Conservation (phyloP, 1,140 invertebrate genomes). For the Drosophila ogumai region DNA sequence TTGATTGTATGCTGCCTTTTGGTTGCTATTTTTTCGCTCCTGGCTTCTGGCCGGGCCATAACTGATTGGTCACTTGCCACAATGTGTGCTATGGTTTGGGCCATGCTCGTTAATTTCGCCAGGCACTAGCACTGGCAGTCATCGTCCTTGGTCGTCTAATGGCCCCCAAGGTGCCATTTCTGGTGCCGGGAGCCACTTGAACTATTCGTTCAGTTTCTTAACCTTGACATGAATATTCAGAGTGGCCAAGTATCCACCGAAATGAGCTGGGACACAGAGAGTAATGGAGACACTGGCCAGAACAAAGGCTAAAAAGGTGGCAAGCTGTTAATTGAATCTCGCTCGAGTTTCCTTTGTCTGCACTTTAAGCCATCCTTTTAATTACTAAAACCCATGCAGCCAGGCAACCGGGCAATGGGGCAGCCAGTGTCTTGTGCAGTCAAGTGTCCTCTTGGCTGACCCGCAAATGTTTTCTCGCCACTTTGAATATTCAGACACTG, state of each 20-base stretch:
- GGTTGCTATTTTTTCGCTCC: conserved; percentile 6
- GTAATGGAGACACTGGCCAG: conserved; percentile 8
- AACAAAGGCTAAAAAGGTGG: conserved; percentile 48
- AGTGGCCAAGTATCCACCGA: neutral
- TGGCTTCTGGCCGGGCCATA: conserved; percentile 49
- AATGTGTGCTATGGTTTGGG: conserved; percentile 24
- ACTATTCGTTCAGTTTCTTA: conserved; percentile 36
- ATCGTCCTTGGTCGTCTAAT: conserved; percentile 45
- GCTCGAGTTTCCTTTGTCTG: conserved; percentile 16
- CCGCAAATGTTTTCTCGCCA: conserved; percentile 53
- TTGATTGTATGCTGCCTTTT: conserved; percentile 68
- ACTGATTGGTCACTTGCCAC: conserved; percentile 69
- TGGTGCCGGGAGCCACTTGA: conserved; percentile 50
- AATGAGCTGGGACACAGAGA: conserved; percentile 10
- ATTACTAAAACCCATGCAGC: conserved; percentile 44
- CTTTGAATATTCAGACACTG: conserved; percentile 45
- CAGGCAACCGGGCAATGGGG: neutral
- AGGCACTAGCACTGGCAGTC: conserved; percentile 53
- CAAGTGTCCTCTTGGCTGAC: conserved; percentile 46
- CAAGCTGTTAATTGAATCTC: conserved; percentile 57
- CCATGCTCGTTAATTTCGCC: conserved; percentile 64
- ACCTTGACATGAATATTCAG: conserved; percentile 76
- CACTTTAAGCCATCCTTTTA: conserved; percentile 43
- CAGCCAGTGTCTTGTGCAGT: conserved; percentile 32
- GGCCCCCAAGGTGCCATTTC: conserved; percentile 64